Evolutionary conservation across 2,113 vertebrate species (phyloP).

Genomic region (Tiliqua scincoides): DNA sequence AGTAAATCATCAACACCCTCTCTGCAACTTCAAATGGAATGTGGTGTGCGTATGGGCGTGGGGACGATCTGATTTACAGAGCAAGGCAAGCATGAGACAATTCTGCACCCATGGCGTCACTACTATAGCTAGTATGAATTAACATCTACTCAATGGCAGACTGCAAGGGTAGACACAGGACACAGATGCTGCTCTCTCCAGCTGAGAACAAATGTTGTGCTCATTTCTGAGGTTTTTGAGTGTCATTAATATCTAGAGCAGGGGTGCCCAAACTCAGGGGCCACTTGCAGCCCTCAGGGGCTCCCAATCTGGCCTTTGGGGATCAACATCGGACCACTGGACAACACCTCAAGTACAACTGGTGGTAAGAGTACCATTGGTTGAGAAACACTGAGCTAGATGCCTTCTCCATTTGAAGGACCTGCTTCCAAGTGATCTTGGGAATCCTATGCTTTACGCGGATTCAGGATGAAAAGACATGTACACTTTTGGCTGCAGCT

Average conservation of each 20-base stretch:
- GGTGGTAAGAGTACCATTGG: too few relatives aligned
- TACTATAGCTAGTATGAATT: background rate
- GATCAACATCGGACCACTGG: too few relatives aligned
- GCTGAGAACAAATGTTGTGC: background rate
- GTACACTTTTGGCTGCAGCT: background rate
- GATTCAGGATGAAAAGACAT: background rate
- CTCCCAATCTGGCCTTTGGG: too few relatives aligned
- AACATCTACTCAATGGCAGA: background rate
- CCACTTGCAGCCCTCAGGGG: too few relatives aligned
- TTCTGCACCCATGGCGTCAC: background rate
- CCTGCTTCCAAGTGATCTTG: too few relatives aligned
- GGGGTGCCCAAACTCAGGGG: too few relatives aligned
- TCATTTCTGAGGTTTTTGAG: background rate
- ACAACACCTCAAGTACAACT: too few relatives aligned
- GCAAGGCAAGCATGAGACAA: rapidly evolving
- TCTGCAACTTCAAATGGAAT: background rate
- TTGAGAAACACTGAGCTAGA: too few relatives aligned
- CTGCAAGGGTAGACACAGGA: background rate
- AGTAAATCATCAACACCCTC: background rate
- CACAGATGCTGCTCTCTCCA: background rate
- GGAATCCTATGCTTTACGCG: too few relatives aligned
- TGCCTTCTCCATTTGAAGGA: too few relatives aligned
- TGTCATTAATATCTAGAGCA: background rate
- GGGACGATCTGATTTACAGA: background rate
- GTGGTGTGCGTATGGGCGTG: too few relatives aligned